These are phyloP conservation scores for Siniperca chuatsi DNA, from an alignment of 2,113 vertebrate genomes.

Conservation along the genomic window DNA sequence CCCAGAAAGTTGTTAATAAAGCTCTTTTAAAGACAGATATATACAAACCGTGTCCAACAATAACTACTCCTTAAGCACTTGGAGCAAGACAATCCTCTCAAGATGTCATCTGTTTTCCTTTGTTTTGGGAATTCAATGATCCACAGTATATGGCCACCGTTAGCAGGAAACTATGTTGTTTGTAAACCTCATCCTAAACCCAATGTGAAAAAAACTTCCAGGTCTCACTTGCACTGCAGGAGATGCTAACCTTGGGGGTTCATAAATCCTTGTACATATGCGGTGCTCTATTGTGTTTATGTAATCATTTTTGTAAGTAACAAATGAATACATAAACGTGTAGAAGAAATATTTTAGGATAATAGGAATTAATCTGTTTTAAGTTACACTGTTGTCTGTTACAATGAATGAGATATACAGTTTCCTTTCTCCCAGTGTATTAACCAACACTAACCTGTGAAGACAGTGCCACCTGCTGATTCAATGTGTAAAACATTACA, in stretches of 20 bases:
- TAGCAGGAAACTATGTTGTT: neutral
- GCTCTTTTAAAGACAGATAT: neutral
- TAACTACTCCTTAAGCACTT: too few relatives aligned
- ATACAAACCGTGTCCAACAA: neutral
- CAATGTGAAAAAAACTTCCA: constrained; percentile 4
- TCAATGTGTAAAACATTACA: constrained; percentile 28
- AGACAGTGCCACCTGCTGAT: constrained; percentile 75
- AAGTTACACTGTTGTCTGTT: neutral
- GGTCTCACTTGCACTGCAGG: neutral
- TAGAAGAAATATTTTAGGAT: neutral
- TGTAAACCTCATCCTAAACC: neutral
- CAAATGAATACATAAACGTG: neutral
- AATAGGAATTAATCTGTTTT: constrained; percentile 3
- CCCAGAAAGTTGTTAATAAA: neutral
- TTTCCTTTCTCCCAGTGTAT: neutral
- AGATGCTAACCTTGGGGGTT: neutral
- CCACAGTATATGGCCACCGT: neutral
- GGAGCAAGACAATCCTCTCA: neutral
- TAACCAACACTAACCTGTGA: constrained; percentile 44
- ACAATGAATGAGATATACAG: neutral
- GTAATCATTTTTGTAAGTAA: constrained; percentile 13
- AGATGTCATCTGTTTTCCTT: neutral
- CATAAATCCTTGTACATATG: neutral
- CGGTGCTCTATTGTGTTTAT: constrained; percentile 31
- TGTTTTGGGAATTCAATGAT: neutral